A percentile compares a stretch with the other conserved stretches of the same genome.
Conservation (phyloP, 2,888 invertebrate genomes). For the Leptodirus hochenwartii region DNA sequence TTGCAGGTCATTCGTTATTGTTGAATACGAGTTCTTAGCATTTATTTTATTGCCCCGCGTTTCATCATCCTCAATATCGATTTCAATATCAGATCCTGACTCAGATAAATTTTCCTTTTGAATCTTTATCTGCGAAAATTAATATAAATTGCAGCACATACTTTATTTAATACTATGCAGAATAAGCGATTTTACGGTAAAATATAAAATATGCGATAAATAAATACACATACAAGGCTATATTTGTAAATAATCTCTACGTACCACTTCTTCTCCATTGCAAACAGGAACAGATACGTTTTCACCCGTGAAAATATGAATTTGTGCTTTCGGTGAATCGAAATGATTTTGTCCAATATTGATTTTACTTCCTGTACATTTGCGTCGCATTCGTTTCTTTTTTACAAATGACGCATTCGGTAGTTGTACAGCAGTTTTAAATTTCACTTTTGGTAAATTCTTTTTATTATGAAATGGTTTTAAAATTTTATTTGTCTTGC, state of each 20-base stretch:
- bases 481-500: too few species aligned
- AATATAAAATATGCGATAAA: not conserved
- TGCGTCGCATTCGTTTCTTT: constrained; percentile 4
- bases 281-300: constrained; percentile 35
- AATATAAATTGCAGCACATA: too few species aligned
- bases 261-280: constrained; percentile 40
- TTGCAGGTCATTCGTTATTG: not conserved
- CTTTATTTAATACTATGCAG: too few species aligned
- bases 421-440: constrained; percentile 10
- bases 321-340: constrained; percentile 9
- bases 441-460: constrained; percentile 7
- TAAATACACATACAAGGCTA: too few species aligned
- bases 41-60: constrained; percentile 4
- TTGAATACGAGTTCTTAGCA: not conserved
- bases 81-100: constrained; percentile 32
- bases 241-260: constrained; percentile 13
- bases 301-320: constrained; percentile 29
- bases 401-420: constrained; percentile 8
- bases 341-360: too few species aligned
- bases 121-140: constrained; percentile 15
- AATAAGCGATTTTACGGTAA: constrained; percentile 3
- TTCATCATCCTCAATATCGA: constrained; percentile 38
- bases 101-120: constrained; percentile 20
- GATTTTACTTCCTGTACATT: too few species aligned
- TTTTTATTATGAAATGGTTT: constrained; percentile 7